Evolutionary conservation across 2,797 vertebrate genomes (phyloP).

Genomic region (Prunella strophiata): DNA sequence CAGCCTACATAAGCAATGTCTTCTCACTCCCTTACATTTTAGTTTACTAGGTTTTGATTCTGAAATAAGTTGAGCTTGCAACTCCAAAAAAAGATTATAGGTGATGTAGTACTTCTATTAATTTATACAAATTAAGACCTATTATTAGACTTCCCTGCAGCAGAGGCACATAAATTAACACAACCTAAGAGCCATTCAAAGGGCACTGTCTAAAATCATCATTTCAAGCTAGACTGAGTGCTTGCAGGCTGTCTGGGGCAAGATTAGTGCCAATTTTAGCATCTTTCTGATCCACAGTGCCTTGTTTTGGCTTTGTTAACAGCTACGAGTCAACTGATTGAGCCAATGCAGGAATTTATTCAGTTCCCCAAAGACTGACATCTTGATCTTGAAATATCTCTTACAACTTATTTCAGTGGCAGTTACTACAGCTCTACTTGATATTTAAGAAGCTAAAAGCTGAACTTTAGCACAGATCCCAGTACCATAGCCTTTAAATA

Average conservation of each 20-base stretch:
- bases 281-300: not conserved
- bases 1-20: not conserved
- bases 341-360: not conserved
- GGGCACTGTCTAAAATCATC: not conserved
- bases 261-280: not conserved
- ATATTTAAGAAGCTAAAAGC: not conserved
- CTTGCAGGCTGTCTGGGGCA: not conserved
- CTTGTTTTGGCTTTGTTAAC: not conserved
- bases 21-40: not conserved
- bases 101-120: not conserved
- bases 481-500: not conserved
- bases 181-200: not conserved
- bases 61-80: not conserved
- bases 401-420: not conserved
- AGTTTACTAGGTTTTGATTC: not conserved
- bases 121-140: not conserved
- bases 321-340: not conserved
- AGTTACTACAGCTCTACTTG: not conserved
- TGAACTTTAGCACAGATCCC: not conserved
- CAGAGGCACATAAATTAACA: not conserved
- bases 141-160: not conserved
- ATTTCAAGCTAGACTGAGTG: not conserved
- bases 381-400: not conserved
- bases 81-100: not conserved
- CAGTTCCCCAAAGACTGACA: not conserved